Percentiles rank a stretch among this genome's conserved stretches.
phyloP scores from a whole-genome alignment of 1,140 invertebrate genomes.

The Lepidotrigona ventralis region DNA sequence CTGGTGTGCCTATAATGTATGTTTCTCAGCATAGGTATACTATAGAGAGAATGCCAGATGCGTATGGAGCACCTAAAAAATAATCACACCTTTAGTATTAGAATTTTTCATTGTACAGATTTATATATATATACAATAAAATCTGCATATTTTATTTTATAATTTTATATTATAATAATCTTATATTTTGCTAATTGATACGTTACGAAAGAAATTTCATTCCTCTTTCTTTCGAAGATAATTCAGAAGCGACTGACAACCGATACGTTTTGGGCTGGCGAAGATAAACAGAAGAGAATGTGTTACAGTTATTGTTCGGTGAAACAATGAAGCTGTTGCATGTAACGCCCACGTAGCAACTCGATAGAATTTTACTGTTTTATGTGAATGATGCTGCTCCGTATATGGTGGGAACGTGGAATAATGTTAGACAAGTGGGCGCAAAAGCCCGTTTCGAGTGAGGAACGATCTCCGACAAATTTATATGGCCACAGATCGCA shows the following conservation, averaged over 20 bases:
- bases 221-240: not conserved
- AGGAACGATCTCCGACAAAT: conserved; percentile 36
- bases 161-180: no score
- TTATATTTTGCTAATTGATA: no score
- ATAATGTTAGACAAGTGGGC: conserved; percentile 49
- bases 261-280: conserved; percentile 12
- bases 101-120: conserved; percentile 18
- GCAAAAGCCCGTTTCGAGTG: conserved; percentile 44
- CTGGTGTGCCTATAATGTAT: conserved; percentile 99
- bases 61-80: conserved; percentile 93
- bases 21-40: conserved; percentile 95
- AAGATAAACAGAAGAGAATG: conserved; percentile 40
- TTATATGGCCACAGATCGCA: conserved; percentile 16
- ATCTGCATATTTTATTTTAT: conserved; percentile 1
- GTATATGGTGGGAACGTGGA: conserved; percentile 33
- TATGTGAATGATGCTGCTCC: conserved; percentile 27
- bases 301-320: conserved; percentile 56
- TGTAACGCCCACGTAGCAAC: conserved; percentile 41
- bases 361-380: conserved; percentile 55
- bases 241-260: not conserved
- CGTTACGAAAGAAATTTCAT: not conserved
- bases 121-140: conserved; percentile 16
- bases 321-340: conserved; percentile 49
- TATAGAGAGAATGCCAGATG: conserved; percentile 99
- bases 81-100: conserved; percentile 58